Base-by-base conservation (phyloP, 2,888 invertebrate genomes). In the Harmothoe impar region DNA sequence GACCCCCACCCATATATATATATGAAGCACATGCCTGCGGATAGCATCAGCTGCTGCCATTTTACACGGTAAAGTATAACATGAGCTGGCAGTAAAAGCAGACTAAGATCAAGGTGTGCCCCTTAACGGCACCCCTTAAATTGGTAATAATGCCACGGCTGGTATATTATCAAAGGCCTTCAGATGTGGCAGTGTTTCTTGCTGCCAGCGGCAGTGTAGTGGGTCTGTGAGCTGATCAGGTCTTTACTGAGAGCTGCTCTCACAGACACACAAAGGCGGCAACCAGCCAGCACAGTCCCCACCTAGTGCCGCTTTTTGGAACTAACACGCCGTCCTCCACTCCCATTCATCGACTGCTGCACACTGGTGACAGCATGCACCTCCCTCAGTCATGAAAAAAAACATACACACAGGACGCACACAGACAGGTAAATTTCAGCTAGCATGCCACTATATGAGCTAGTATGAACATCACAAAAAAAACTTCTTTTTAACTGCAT, bases 391-490 rank as follows among this genome's bases (percentile, higher is more conserved):
- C 5, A 7, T 10, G 10, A 29, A 20, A n/a, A 43, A 51, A 35
- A 35, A 84, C 84, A 84, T 25, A n/a, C 62, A 62, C 62, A 43
- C 43, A 35, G 33, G 23, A 15, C 62, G n/a, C 62, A 43, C 43
- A 35, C 72, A 84, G 33, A 35, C 84, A 84, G 84, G 43, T 84
- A 84, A 35, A 84, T 84, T 84, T 84, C 84, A 43, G 84, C 43
- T 84, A 23, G 84, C 35, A 51, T 84, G 43, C 51, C 72, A 72
- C 29, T 25, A n/a, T n/a, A n/a, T n/a, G n/a, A n/a, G n/a, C n/a
- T n/a, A n/a, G n/a, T n/a, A 17, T 3, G 72, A 7, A 72, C 29
- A 29, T 25, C 72, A 29, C 72, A 72, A 72, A 72, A 72, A 72
- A 3, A 7, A 7, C 0, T 25, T 72, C 72, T 29, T 72, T 72